phyloP scores from a whole-genome alignment of 1,140 invertebrate genomes.

The Eulimnadia texana region DNA sequence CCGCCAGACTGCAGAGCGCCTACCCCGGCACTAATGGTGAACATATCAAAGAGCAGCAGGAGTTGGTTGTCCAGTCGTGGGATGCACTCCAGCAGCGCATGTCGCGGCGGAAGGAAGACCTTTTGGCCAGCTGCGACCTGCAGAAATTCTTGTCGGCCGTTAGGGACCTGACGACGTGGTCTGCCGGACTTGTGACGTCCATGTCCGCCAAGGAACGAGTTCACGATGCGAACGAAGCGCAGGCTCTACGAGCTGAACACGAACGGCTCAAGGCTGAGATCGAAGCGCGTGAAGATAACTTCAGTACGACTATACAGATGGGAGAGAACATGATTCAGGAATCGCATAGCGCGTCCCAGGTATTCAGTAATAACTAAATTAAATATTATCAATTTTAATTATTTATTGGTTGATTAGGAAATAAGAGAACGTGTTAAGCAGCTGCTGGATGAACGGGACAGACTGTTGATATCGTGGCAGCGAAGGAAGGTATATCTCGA shows the following conservation, averaged over 20 bases:
- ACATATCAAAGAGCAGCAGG: slow-evolving; percentile 64
- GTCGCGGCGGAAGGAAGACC: slow-evolving; percentile 54
- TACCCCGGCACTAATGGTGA: slow-evolving; percentile 88
- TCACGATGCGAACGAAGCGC: slow-evolving; percentile 69
- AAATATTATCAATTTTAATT: not conserved
- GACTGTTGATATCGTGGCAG: slow-evolving; percentile 71
- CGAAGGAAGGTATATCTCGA: slow-evolving; percentile 78
- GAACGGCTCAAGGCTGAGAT: slow-evolving; percentile 86
- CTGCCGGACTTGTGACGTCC: slow-evolving; percentile 55
- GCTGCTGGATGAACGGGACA: slow-evolving; percentile 58
- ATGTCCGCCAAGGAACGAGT: slow-evolving; percentile 71
- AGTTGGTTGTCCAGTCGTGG: slow-evolving; percentile 73
- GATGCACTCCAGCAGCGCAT: slow-evolving; percentile 66
- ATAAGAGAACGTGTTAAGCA: slow-evolving; percentile 63
- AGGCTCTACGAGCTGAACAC: slow-evolving; percentile 74
- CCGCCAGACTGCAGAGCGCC: slow-evolving; percentile 61
- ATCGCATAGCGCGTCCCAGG: slow-evolving; percentile 60
- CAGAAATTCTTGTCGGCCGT: slow-evolving; percentile 70
- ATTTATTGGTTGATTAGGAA: slow-evolving; percentile 30
- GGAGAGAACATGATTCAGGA: slow-evolving; percentile 71
- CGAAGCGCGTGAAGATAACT: slow-evolving; percentile 78
- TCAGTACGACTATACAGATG: slow-evolving; percentile 56
- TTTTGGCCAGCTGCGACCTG: slow-evolving; percentile 75
- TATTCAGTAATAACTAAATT: slow-evolving; percentile 24
- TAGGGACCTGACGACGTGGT: slow-evolving; percentile 79